Base-by-base conservation (phyloP, 1,140 invertebrate species). In the Leptestheria dahalacensis region DNA sequence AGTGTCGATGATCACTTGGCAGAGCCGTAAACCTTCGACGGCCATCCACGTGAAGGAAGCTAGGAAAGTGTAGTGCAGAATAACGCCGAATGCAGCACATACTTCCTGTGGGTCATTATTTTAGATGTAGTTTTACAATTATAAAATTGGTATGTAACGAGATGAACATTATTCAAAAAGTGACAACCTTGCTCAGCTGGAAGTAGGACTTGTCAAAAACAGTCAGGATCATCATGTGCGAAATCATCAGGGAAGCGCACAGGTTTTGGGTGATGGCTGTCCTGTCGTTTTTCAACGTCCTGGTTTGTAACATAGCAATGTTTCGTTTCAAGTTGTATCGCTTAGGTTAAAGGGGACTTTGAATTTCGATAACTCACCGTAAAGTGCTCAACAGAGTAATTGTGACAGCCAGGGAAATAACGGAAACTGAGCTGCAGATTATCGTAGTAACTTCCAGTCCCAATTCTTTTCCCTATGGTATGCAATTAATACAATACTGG, bases 21-120 rank as follows among this genome's bases (percentile, higher is more conserved):
- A 82, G 9, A 81, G 66, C 64, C 79, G 77, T 28, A 65, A 56
- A 54, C 71, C 72, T 66, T 73, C 72, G 33, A 78, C 64, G 59
- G 71, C 73, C 78, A 81, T 81, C 81, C 81, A 83, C 29, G 72
- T 66, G 67, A 83, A 83, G 0, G 79, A 68, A 15, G 72, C 69
- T 25, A 82, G 69, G 66, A 82, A 79, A 53, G 79, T 71, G 67
- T 76, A 82, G 65, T 83, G 81, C 3, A 81, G 70, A 2, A 75
- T 57, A 1, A 76, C 76, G 28, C 79, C 81, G 24, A 82, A 72
- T 4, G 78, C 67, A 2, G 74, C 70, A 65, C 81, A 83, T 3
- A 75, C 61, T 26, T 72, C 69, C 62, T 69, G 64, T 33, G 69
- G 53, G 53, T 52, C 56, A 18, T n/a, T 1, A 25, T 9, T 20